Conservation (phyloP, 1,140 invertebrate species). For the Sminthurinus signatus region DNA sequence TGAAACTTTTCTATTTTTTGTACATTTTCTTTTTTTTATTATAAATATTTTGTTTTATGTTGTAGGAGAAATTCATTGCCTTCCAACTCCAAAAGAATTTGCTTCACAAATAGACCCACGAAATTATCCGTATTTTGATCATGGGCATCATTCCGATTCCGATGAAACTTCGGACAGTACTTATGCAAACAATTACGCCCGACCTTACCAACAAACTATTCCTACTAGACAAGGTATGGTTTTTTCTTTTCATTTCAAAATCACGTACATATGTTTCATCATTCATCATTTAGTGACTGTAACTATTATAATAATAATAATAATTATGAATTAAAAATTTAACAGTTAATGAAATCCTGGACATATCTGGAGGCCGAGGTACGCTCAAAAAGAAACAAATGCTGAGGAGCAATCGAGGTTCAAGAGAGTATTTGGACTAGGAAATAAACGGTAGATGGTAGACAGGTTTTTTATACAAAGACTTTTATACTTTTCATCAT, state of each 20-base stretch:
- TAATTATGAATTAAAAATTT: too few relatives aligned
- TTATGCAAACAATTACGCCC: constrained; percentile 20
- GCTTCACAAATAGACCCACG: neutral
- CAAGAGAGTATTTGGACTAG: constrained; percentile 25
- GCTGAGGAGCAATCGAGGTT: constrained; percentile 3
- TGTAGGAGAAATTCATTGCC: constrained; percentile 11
- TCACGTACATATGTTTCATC: too few relatives aligned
- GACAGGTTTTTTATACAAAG: neutral
- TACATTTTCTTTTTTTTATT: too few relatives aligned
- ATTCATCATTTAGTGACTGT: too few relatives aligned
- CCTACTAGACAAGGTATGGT: too few relatives aligned
- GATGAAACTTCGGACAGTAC: constrained; percentile 24
- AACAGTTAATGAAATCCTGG: neutral
- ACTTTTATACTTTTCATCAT: neutral
- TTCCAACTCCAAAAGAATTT: constrained; percentile 10
- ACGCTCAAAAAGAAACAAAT: constrained; percentile 20
- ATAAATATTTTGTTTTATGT: too few relatives aligned
- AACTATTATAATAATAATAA: too few relatives aligned
- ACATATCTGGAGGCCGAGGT: constrained; percentile 9
- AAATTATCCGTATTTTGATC: constrained; percentile 18
- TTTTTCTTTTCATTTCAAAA: too few relatives aligned
- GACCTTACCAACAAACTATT: constrained; percentile 21
- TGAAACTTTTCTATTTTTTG: neutral
- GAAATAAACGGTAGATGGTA: neutral
- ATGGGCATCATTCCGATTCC: constrained; percentile 21